Evolutionary conservation across 2,797 vertebrate species (phyloP), one percentile per base, ranked within the genome.

Genomic region (Chlorospingus flavigularis): DNA sequence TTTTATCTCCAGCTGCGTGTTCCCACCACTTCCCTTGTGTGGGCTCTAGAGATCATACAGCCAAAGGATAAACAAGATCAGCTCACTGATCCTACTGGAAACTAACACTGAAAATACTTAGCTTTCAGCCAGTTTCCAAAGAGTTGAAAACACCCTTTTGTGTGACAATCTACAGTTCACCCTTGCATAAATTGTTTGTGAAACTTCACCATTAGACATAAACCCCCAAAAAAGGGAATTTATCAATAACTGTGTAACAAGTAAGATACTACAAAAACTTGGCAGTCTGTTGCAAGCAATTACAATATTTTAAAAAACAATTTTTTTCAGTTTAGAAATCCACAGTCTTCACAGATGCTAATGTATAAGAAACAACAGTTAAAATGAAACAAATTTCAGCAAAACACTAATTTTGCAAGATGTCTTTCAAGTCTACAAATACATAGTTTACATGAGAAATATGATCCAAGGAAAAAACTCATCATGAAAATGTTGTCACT

Each of bases 1-100:
- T 96, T 96, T 96, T 96, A 96, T 96, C 96, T 95, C 91, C 95
- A 96, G 94, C 94, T 96, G 95, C 31, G 1, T 91, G 88, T 88
- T 95, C 91, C 95, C 92, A 92, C 85, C 88, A 95, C 95, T 96
- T 96, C 94, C 94, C 91, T 96, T 96, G 79, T 96, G 88, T 25
- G 43, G 95, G 82, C 93, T 95, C 95, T 72, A 78, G 68, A 83
- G 88, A 94, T 86, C 88, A 91, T 90, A 55, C 82, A 94, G 85
- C 61, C 79, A n/a, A 71, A 94, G 92, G 82, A 96, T 95, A 96
- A 96, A 96, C 88, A 96, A 91, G 94, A 92, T 83, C 94, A 95
- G 82, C 82, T 92, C 95, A 81, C 82, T 86, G 90, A 91, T 94
- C 95, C 82, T 58, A 33, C 76, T 94, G 91, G 88, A 96, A 94